phyloP scores from a whole-genome alignment of 1,140 invertebrate genomes.

The Conopomorpha cramerella region DNA sequence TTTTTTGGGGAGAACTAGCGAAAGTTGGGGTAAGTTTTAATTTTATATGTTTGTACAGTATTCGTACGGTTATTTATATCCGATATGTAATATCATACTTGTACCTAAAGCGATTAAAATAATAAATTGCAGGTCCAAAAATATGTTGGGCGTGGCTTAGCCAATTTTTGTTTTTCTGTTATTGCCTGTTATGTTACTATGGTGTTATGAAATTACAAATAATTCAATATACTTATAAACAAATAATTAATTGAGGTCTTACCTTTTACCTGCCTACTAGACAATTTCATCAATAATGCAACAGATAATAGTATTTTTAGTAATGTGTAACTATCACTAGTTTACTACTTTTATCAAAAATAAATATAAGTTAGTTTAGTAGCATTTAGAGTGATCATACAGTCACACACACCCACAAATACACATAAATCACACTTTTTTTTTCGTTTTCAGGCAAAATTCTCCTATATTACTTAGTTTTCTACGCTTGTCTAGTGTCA shows the following conservation, averaged over 20 bases:
- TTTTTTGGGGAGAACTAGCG: constrained; percentile 72
- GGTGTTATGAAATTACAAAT: not conserved
- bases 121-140: not conserved
- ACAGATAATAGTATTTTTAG: too few relatives aligned
- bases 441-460: constrained; percentile 71
- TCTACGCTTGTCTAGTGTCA: constrained; percentile 75
- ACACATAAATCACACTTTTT: constrained; percentile 14
- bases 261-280: too few relatives aligned
- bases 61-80: too few relatives aligned
- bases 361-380: too few relatives aligned
- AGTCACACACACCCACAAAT: too few relatives aligned
- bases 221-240: not conserved
- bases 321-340: too few relatives aligned
- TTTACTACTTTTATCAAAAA: too few relatives aligned
- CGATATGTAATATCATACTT: too few relatives aligned
- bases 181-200: not conserved
- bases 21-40: constrained; percentile 74
- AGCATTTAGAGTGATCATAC: too few relatives aligned
- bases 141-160: not conserved
- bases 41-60: constrained; percentile 2
- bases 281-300: too few relatives aligned
- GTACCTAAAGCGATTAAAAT: not conserved
- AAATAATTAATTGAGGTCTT: not conserved
- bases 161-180: constrained; percentile 4
- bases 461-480: constrained; percentile 83